These are phyloP conservation scores for Etheostoma perlongum DNA, from an alignment of 2,797 vertebrate species.

Conservation along the genomic window DNA sequence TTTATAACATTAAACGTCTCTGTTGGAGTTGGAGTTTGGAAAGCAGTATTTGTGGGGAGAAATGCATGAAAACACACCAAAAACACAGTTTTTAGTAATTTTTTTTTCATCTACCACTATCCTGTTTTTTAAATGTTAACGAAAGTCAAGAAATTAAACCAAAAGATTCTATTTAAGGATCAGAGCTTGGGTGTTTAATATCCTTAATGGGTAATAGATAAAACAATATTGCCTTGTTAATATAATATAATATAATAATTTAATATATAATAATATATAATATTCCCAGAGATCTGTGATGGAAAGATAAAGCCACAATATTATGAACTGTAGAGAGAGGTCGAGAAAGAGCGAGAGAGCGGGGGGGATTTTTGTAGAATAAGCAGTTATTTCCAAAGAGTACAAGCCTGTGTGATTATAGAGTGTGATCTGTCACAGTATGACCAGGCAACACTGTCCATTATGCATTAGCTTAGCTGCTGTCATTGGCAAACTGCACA, in stretches of 20 bases:
- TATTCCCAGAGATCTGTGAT: constrained; percentile 11
- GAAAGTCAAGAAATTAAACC: background rate
- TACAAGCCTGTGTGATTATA: background rate
- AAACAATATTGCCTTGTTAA: background rate
- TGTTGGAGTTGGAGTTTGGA: background rate
- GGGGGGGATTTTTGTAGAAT: background rate
- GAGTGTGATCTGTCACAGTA: background rate
- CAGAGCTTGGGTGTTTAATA: background rate
- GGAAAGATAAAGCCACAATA: constrained; percentile 1
- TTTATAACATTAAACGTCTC: background rate
- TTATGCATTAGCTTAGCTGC: constrained; percentile 3
- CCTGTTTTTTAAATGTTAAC: background rate
- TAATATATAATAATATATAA: too few species aligned
- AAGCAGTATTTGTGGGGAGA: background rate
- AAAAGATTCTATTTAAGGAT: background rate
- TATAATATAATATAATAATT: too few species aligned
- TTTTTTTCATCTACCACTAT: background rate
- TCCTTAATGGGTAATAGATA: constrained; percentile 2
- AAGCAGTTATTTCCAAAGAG: background rate
- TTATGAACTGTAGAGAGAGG: background rate
- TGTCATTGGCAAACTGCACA: constrained; percentile 14
- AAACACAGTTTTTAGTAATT: background rate
- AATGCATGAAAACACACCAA: background rate
- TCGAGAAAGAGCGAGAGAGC: too few species aligned
- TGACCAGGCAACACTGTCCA: background rate